Evolutionary conservation across 2,113 vertebrate species (phyloP).

Genomic region (Otocyon megalotis): DNA sequence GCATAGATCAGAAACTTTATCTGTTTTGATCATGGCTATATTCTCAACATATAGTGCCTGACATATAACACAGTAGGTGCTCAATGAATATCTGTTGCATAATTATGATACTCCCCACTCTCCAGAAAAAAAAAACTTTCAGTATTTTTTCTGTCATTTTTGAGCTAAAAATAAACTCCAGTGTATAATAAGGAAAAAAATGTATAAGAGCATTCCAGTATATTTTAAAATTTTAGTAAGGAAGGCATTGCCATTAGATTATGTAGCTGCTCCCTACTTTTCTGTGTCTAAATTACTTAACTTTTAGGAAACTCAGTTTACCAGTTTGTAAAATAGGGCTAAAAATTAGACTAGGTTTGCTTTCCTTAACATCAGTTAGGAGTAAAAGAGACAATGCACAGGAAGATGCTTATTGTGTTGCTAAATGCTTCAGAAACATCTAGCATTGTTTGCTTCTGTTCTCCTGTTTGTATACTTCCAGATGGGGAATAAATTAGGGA

Average conservation of each 20-base stretch:
- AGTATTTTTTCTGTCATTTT: not conserved
- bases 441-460: not conserved
- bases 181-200: not conserved
- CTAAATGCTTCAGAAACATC: not conserved
- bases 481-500: not conserved
- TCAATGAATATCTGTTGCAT: not conserved
- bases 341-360: not conserved
- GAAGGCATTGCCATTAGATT: not conserved
- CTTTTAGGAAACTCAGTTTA: not conserved
- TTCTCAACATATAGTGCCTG: not conserved
- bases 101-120: not conserved
- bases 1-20: not conserved
- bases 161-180: not conserved
- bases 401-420: not conserved
- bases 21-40: not conserved
- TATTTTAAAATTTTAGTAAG: not conserved
- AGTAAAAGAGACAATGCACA: no score
- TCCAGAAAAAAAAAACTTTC: not conserved
- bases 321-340: not conserved
- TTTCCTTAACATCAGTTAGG: not conserved
- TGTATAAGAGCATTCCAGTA: no score
- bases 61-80: not conserved
- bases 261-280: not conserved
- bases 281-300: not conserved
- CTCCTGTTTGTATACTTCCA: not conserved